phyloP scores from a whole-genome alignment of 2,888 invertebrate genomes.

The Trissolcus brochymenae region DNA sequence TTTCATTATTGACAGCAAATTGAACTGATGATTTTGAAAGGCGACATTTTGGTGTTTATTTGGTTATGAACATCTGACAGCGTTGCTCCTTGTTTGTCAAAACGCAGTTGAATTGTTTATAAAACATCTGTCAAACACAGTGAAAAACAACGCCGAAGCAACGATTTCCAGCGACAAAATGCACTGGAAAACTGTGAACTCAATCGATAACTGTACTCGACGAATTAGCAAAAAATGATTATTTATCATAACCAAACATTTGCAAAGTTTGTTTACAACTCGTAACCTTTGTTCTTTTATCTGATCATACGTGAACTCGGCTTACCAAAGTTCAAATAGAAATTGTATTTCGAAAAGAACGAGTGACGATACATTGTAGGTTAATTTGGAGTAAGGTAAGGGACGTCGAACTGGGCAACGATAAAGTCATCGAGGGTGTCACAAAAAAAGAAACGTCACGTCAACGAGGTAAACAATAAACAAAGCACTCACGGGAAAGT shows the following conservation, averaged over 20 bases:
- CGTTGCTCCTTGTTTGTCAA: not conserved
- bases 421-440: not conserved
- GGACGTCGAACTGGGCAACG: not conserved
- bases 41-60: not conserved
- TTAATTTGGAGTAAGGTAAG: constrained; percentile 3
- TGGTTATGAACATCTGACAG: constrained; percentile 4
- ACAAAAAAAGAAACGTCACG: not conserved
- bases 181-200: no score
- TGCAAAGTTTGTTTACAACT: no score
- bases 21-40: not conserved
- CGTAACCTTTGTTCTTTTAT: constrained; percentile 1
- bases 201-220: no score
- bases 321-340: no score
- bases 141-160: no score
- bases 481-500: constrained; percentile 91
- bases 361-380: not conserved
- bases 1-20: not conserved
- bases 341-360: no score
- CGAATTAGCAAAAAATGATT: no score
- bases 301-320: not conserved
- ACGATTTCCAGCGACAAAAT: no score
- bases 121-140: no score
- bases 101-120: no score
- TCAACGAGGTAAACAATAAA: not conserved
- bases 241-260: no score